Conservation (phyloP, 2,113 vertebrate genomes). For the Nerophis lumbriciformis region DNA sequence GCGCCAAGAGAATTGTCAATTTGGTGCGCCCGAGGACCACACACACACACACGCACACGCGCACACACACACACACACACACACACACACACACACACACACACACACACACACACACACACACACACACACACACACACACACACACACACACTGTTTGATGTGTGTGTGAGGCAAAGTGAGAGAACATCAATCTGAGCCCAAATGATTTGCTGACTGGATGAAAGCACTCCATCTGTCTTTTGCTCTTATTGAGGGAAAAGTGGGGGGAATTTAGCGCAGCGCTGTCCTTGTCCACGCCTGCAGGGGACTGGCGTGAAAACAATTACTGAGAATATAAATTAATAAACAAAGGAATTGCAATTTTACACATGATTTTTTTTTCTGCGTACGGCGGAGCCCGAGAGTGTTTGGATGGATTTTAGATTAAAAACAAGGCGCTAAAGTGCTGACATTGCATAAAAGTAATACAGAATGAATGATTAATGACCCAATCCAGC, state of each 20-base stretch:
- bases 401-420: not conserved
- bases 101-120: constrained; percentile 7
- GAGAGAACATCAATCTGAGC: constrained; percentile 61
- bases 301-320: constrained; percentile 22
- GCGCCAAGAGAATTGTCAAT: not conserved
- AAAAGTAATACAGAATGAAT: no score
- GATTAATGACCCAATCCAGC: no score
- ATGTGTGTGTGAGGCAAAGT: not conserved
- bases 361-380: constrained; percentile 16
- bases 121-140: constrained; percentile 7
- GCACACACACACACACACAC: constrained; percentile 17
- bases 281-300: constrained; percentile 26
- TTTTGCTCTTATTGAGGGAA: constrained; percentile 58
- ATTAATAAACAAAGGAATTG: constrained; percentile 4
- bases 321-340: constrained; percentile 17
- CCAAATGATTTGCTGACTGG: constrained; percentile 67
- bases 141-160: constrained; percentile 7
- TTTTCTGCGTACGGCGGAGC: not conserved
- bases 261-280: constrained; percentile 51
- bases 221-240: constrained; percentile 64
- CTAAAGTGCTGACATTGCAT: constrained; percentile 4
- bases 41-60: constrained; percentile 8
- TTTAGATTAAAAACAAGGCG: constrained; percentile 4
- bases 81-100: constrained; percentile 10
- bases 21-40: not conserved